Evolutionary conservation across 2,888 invertebrate genomes (phyloP), one percentile per base, ranked within the genome.

Genomic region (Philereme vetulata): DNA sequence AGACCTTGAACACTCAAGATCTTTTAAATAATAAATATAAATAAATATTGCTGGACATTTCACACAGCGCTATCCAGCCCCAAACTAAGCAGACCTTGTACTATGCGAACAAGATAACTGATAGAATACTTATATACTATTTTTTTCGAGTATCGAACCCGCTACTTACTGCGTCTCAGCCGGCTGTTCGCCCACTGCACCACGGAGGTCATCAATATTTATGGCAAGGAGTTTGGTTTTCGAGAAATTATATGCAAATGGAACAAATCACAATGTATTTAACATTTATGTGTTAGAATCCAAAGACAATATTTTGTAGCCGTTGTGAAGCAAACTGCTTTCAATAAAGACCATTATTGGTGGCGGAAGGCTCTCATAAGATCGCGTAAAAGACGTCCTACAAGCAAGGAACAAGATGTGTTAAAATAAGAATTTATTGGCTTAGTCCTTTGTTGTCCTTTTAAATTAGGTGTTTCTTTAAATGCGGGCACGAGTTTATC

Each of bases 351-450:
- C 60, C 61, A 56, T 48, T 48, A 56, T 57, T 61, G 52, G 65
- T 60, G 51, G 51, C 11, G 51, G 53, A 64, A 71, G 62, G 62
- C 53, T 67, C 65, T 72, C 72, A 66, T 78, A 75, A 80, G 64
- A 68, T 76, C 60, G 66, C 50, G 45, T 70, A 71, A 77, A 71
- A 52, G 78, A 80, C 76, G 67, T 61, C 42, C 56, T 65, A 80
- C 78, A 78, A 53, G 44, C 44, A 60, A 64, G 59, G 11, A 66
- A 73, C 67, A 65, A 6, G 52, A 63, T 48, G 51, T 71, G 74
- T 82, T 77, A 82, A 79, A 72, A 64, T 49, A 33, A 36, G n/a
- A 51, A 38, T 81, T 78, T 77, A 82, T 80, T 62, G 60, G 56
- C 51, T 5, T 48, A 9, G n/a, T 10, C 10, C 47, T 48, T 10